phyloP scores from a whole-genome alignment of 2,888 invertebrate genomes.

The Gnatocerus cornutus region DNA sequence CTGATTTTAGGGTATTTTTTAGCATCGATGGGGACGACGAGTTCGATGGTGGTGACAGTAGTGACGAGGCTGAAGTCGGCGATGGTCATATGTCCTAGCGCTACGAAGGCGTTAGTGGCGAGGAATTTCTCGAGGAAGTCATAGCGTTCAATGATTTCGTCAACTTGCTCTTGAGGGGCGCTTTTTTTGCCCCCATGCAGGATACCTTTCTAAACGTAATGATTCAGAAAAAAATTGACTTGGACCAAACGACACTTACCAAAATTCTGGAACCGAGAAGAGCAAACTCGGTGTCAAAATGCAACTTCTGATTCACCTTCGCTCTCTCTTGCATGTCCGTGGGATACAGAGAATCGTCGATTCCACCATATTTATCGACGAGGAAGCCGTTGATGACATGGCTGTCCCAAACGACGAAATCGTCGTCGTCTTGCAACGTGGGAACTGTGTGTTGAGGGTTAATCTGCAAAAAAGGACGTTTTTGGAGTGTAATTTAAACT shows the following conservation, averaged over 20 bases:
- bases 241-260: conserved; percentile 17
- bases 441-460: conserved; percentile 48
- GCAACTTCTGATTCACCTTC: conserved; percentile 72
- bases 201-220: conserved; percentile 36
- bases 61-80: conserved; percentile 65
- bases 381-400: conserved; percentile 73
- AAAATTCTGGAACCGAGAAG: conserved; percentile 26
- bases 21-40: conserved; percentile 68
- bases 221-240: no score
- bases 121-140: conserved; percentile 42
- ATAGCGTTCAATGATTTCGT: conserved; percentile 41
- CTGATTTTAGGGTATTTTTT: conserved; percentile 45
- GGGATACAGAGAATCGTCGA: conserved; percentile 73
- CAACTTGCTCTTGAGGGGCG: conserved; percentile 42
- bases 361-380: conserved; percentile 72
- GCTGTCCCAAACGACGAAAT: conserved; percentile 70
- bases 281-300: conserved; percentile 70
- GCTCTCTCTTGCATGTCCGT: conserved; percentile 72
- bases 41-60: conserved; percentile 71
- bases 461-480: conserved; percentile 28
- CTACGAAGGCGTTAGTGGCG: conserved; percentile 51
- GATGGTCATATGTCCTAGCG: conserved; percentile 63
- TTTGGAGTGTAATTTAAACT: no score
- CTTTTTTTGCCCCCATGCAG: conserved; percentile 41
- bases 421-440: conserved; percentile 70